A percentile compares a stretch with the other conserved stretches of the same genome.
phyloP scores from a whole-genome alignment of 2,888 invertebrate species.

The Deladenus siricidicola region DNA sequence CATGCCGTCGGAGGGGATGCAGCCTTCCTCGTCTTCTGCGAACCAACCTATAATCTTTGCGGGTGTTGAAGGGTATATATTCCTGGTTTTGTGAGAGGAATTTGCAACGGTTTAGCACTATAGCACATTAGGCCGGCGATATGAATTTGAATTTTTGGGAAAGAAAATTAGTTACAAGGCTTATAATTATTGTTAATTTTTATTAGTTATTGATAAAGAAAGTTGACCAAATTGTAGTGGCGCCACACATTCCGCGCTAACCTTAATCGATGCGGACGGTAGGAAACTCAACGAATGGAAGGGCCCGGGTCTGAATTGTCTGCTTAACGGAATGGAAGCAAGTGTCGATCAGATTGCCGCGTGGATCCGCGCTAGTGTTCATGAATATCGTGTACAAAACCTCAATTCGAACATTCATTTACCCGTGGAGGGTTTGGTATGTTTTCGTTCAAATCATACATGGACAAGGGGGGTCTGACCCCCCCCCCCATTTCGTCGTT shows the following conservation, averaged over 20 bases:
- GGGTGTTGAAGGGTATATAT: constrained; percentile 44
- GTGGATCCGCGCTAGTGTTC: constrained; percentile 20
- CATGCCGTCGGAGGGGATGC: neutral
- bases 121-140: neutral
- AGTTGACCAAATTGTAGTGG: constrained; percentile 30
- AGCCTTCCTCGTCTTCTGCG: neutral
- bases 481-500: too few relatives aligned
- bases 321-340: constrained; percentile 34
- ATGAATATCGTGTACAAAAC: neutral
- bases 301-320: constrained; percentile 32
- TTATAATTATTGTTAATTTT: neutral
- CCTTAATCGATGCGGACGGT: constrained; percentile 31
- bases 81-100: neutral
- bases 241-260: constrained; percentile 38
- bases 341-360: constrained; percentile 27
- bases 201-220: neutral
- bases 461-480: too few relatives aligned
- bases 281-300: constrained; percentile 11
- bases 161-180: neutral
- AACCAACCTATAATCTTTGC: constrained; percentile 21
- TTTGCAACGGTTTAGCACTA: neutral
- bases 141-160: neutral
- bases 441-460: neutral
- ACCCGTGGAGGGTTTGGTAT: constrained; percentile 30
- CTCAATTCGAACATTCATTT: constrained; percentile 14